Base-by-base conservation (phyloP, 2,888 invertebrate genomes). In the Prenolepis imparis region DNA sequence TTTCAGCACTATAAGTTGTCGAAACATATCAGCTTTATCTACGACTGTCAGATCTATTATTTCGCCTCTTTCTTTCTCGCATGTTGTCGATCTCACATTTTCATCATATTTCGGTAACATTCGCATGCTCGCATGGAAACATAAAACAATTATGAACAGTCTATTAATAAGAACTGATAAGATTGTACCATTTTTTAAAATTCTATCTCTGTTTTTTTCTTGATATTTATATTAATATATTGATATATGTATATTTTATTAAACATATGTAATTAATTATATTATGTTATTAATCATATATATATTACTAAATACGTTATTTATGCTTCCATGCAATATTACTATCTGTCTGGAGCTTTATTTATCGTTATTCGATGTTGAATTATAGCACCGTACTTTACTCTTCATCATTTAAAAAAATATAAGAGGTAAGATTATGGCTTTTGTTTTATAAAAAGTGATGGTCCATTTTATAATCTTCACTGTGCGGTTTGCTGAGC, bases 401-500 rank as follows among this genome's bases (percentile, higher is more conserved):
- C 32, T 80, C 32, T 73, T 80, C 74, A 4, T 4, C 75, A 44
- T 48, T 59, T 59, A 32, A 57, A 77, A 77, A 73, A 28, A 72
- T 59, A 21, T 74, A 48, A 48, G 32, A 1, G 74, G 78, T 73
- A 73, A 80, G 74, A 5, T 36, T 72, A n/a, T 12, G 15, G 67
- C 32, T 80, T 74, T 59, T 21, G 18, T n/a, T 44, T 24, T 74
- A 41, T 18, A 80, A 73, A 59, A 73, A 44, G 44, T 0, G 39
- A 15, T 61, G 32, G 1, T 80, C 18, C 18, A 78, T 59, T 78
- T 72, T 73, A 32, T 74, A 74, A 80, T 80, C 18, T 59, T 80
- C 74, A 80, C 44, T 52, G n/a, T 24, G 78, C 59, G 9, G 9
- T 44, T 80, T 80, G 73, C 78, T 59, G 78, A 80, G 59, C 75